phyloP scores from a whole-genome alignment of 1,140 invertebrate genomes.

The Ruditapes philippinarum region DNA sequence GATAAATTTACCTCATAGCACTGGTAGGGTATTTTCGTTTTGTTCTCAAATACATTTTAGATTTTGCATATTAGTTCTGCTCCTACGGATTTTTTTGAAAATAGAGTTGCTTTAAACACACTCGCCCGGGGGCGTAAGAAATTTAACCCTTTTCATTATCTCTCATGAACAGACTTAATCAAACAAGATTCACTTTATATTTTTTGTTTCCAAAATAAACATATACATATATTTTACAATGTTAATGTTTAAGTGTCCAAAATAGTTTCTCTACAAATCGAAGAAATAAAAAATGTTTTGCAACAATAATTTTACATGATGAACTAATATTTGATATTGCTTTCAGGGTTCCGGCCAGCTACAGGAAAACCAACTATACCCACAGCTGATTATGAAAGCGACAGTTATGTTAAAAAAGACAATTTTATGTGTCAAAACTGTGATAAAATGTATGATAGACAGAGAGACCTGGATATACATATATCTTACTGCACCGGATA shows the following conservation, averaged over 20 bases:
- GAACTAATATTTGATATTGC: not conserved
- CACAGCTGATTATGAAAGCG: slow-evolving; percentile 26
- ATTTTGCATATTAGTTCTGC: too few species aligned
- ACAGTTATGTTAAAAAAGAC: slow-evolving; percentile 60
- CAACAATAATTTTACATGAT: too few species aligned
- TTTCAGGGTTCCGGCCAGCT: slow-evolving; percentile 14
- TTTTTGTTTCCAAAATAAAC: too few species aligned
- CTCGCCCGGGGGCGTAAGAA: too few species aligned
- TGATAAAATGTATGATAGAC: slow-evolving; percentile 84
- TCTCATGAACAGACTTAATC: too few species aligned
- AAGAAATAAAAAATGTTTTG: slow-evolving; percentile 27
- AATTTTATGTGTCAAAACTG: slow-evolving; percentile 80
- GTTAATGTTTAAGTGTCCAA: too few species aligned
- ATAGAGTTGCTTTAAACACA: too few species aligned
- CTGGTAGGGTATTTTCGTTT: not conserved
- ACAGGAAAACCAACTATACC: not conserved
- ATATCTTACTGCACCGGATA: slow-evolving; percentile 82
- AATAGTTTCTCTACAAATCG: not conserved
- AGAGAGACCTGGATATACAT: slow-evolving; percentile 83
- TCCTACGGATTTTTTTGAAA: too few species aligned
- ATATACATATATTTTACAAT: too few species aligned
- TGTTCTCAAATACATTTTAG: too few species aligned
- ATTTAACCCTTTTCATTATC: too few species aligned
- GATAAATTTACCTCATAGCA: slow-evolving; percentile 10
- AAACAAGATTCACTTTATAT: too few species aligned